A percentile compares a stretch with the other conserved stretches of the same genome.
These are phyloP conservation scores for Poicephalus gulielmi DNA, from an alignment of 2,113 vertebrate species.

Conservation along the genomic window DNA sequence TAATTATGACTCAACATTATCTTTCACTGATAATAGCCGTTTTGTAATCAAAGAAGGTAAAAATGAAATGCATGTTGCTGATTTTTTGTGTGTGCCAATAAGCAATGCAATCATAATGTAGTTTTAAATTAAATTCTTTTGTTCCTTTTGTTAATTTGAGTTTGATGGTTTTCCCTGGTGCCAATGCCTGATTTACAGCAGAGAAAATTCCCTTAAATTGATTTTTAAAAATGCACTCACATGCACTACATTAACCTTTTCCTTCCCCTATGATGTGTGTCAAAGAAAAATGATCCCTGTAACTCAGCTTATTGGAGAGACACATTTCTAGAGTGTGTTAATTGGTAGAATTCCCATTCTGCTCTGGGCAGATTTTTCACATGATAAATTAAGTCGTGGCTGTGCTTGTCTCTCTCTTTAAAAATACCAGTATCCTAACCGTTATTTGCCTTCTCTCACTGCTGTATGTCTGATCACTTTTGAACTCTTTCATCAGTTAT, in stretches of 20 bases:
- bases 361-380: not conserved
- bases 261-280: not conserved
- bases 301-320: not conserved
- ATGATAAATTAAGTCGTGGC: not conserved
- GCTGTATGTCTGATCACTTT: not conserved
- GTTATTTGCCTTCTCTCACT: not conserved
- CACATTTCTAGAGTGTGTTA: not conserved
- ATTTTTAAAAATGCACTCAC: constrained; percentile 27
- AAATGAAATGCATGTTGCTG: constrained; percentile 14
- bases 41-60: constrained; percentile 40
- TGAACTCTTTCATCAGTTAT: not conserved
- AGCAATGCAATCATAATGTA: constrained; percentile 4
- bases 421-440: not conserved
- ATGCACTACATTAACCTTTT: constrained; percentile 30
- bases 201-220: constrained; percentile 49
- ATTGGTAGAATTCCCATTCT: not conserved
- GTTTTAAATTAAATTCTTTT: constrained; percentile 54
- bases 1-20: constrained; percentile 20
- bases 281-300: constrained; percentile 26
- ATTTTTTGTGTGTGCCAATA: not conserved
- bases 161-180: constrained; percentile 45
- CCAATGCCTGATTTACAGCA: constrained; percentile 31
- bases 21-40: constrained; percentile 40
- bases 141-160: constrained; percentile 52
- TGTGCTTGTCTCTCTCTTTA: not conserved